These are phyloP conservation scores for Penelope pileata DNA, from an alignment of 2,113 vertebrate genomes.

Conservation along the genomic window DNA sequence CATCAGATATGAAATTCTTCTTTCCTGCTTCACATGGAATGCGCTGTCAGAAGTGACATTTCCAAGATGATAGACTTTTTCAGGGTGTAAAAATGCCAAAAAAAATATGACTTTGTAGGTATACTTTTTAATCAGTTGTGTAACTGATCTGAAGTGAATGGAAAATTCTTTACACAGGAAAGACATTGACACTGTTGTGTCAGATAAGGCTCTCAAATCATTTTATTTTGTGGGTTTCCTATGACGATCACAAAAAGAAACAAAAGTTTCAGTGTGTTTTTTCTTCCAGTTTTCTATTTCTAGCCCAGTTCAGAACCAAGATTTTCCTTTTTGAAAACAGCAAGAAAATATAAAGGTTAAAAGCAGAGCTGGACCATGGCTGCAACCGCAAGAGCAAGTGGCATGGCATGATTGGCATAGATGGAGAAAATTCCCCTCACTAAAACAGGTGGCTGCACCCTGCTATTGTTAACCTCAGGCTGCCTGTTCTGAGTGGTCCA, in stretches of 20 bases:
- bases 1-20: not conserved
- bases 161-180: not conserved
- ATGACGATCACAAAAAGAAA: not conserved
- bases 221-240: not conserved
- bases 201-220: not conserved
- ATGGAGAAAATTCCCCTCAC: not conserved
- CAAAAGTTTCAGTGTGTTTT: not conserved
- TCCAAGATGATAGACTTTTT: not conserved
- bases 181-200: not conserved
- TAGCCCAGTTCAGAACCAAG: fast-evolving
- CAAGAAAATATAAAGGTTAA: not conserved
- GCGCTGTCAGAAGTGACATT: not conserved
- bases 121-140: not conserved
- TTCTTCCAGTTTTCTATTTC: not conserved
- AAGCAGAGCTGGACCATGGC: not conserved
- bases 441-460: not conserved
- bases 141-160: not conserved
- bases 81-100: not conserved
- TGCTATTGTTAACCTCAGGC: not conserved
- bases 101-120: not conserved
- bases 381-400: not conserved
- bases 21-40: not conserved
- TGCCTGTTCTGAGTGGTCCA: not conserved
- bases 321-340: not conserved
- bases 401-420: not conserved